Evolutionary conservation across 2,888 invertebrate genomes (phyloP).

Genomic region (Falcaria lacertinaria): DNA sequence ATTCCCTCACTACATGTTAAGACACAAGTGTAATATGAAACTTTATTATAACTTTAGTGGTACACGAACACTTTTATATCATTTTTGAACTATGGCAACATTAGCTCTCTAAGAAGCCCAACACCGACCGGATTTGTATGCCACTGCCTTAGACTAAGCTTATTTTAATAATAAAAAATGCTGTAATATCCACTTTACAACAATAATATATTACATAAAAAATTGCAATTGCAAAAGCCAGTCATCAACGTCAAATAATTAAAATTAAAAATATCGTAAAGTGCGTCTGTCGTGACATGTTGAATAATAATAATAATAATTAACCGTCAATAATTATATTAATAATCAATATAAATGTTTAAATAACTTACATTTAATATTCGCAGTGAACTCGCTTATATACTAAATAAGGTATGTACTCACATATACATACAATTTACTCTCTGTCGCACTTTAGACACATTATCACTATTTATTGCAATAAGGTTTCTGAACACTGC

Average conservation of each 20-base stretch:
- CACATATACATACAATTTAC: slow-evolving; percentile 35
- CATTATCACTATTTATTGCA: background rate
- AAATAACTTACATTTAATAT: slow-evolving; percentile 70
- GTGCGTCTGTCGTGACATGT: background rate
- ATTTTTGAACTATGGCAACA: slow-evolving; percentile 68
- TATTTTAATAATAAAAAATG: slow-evolving; percentile 47
- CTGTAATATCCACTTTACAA: slow-evolving; percentile 29
- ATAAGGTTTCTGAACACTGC: background rate
- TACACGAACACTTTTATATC: slow-evolving; percentile 45
- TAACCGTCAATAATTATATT: slow-evolving; percentile 13
- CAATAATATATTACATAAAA: slow-evolving; percentile 41
- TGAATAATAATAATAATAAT: slow-evolving; percentile 1
- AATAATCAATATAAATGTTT: slow-evolving; percentile 37
- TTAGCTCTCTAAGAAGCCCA: slow-evolving; percentile 44
- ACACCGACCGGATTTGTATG: slow-evolving; percentile 37
- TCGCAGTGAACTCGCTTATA: slow-evolving; percentile 67
- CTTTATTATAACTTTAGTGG: slow-evolving; percentile 29
- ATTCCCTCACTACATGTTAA: background rate
- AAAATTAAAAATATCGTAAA: slow-evolving; percentile 27
- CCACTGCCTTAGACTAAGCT: slow-evolving; percentile 56
- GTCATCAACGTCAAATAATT: slow-evolving; percentile 66
- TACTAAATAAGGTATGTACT: slow-evolving; percentile 40
- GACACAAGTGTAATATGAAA: slow-evolving; percentile 18
- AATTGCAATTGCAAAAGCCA: slow-evolving; percentile 35
- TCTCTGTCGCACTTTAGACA: slow-evolving; percentile 9